Base-by-base conservation (phyloP, 2,113 vertebrate species). In the Ochotona princeps region DNA sequence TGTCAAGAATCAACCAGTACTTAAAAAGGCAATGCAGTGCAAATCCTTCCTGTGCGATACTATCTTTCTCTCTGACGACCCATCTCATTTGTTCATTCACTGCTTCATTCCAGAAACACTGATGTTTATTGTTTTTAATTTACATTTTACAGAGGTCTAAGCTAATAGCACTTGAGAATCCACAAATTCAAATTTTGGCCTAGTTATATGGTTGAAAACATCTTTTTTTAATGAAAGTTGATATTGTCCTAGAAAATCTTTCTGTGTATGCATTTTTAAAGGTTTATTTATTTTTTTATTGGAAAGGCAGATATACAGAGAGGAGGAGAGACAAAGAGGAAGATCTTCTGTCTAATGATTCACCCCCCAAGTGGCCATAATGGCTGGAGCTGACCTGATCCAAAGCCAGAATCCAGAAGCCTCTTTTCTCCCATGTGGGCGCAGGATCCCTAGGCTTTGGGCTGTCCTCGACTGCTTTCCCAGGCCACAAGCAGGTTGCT, bases 71-170 rank as follows among this genome's bases (percentile, higher is more conserved):
- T 91, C 44, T 54, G 35, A 81, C 81, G 83, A 78, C n/a, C 3
- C 67, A 78, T 32, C 10, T 89, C 32, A 60, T 70, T 74, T 60
- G 81, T 65, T 51, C n/a, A 23, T 54, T 69, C 63, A 28, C 28
- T 67, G n/a, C 54, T 44, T 66, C 70, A 83, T 87, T 78, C 38
- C 49, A 80, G 21, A 9, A 30, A 70, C 14, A 65, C 81, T 67
- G 1, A 17, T 88, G 85, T 95, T 38, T 69, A 81, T 87, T 76
- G 32, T 61, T 73, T 73, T 94, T 67, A 44, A 51, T 44, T 86
- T 93, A 83, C 18, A 57, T 92, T 80, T 89, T n/a, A 79, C 51
- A n/a, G 47, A 83, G 9, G 4, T 67, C 28, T 28, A 85, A 44
- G 47, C 35, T 51, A 20, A 5, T 26, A 38, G 47, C 13, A 35